Conservation (phyloP, 1,140 invertebrate genomes). For the Anastrepha ludens region DNA sequence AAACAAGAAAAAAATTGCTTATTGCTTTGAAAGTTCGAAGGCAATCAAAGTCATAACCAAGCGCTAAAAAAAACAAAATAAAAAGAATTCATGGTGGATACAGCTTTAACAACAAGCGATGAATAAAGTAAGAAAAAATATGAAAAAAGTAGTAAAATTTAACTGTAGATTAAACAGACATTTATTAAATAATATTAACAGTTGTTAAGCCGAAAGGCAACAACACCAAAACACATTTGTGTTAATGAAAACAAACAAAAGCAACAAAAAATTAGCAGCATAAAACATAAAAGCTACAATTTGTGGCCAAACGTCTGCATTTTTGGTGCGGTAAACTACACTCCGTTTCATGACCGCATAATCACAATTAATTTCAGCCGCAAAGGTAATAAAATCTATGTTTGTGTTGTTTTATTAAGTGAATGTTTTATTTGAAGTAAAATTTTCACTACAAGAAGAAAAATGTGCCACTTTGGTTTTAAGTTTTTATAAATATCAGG, state of each 20-base stretch:
- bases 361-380: no score
- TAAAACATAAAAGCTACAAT: background rate
- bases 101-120: background rate
- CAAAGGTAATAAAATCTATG: background rate
- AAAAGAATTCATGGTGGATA: background rate
- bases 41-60: background rate
- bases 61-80: background rate
- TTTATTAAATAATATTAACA: background rate
- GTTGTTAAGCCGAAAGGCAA: background rate
- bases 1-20: background rate
- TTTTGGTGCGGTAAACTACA: background rate
- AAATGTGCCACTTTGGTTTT: no score
- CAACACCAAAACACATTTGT: slow-evolving; percentile 28
- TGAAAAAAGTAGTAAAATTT: slow-evolving; percentile 7
- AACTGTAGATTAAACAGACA: background rate
- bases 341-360: no score
- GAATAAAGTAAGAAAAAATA: background rate
- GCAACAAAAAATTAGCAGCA: background rate
- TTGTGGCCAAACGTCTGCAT: no score
- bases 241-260: background rate
- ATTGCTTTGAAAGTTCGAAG: slow-evolving; percentile 45
- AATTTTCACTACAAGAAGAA: no score
- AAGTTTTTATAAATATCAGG: no score
- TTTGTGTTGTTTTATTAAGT: background rate
- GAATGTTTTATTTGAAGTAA: no score